phyloP scores from a whole-genome alignment of 2,888 invertebrate genomes.

The Andrena haemorrhoa region DNA sequence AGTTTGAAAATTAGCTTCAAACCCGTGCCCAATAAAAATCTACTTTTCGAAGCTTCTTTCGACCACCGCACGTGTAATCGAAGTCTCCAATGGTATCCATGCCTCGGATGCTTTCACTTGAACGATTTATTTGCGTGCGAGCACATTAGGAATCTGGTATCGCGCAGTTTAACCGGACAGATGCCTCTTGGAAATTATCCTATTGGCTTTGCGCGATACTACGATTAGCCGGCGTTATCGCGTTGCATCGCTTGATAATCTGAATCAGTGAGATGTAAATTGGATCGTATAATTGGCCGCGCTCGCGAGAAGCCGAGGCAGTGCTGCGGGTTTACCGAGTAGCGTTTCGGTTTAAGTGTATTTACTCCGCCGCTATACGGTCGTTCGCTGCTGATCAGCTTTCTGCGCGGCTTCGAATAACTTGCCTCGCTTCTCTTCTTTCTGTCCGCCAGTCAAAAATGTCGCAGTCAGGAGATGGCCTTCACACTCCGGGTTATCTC shows the following conservation, averaged over 20 bases:
- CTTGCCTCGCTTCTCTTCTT: conserved; percentile 26
- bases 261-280: conserved; percentile 38
- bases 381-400: not conserved
- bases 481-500: conserved; percentile 93
- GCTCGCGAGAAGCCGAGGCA: conserved; percentile 21
- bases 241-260: conserved; percentile 28
- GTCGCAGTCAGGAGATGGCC: conserved; percentile 91
- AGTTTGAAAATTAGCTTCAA: too few relatives aligned
- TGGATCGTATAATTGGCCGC: conserved; percentile 34
- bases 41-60: too few relatives aligned
- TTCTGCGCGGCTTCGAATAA: conserved; percentile 9
- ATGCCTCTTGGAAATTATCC: conserved; percentile 17
- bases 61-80: too few relatives aligned
- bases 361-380: conserved; percentile 3
- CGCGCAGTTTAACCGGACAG: not conserved
- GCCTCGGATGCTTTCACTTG: too few relatives aligned
- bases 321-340: conserved; percentile 15
- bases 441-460: conserved; percentile 88
- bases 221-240: conserved; percentile 19
- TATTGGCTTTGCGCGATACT: conserved; percentile 1
- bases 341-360: conserved; percentile 23
- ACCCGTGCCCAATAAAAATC: too few relatives aligned
- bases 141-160: not conserved
- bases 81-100: too few relatives aligned
- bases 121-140: not conserved